phyloP scores from a whole-genome alignment of 2,888 invertebrate genomes.

The Teleogryllus oceanicus region DNA sequence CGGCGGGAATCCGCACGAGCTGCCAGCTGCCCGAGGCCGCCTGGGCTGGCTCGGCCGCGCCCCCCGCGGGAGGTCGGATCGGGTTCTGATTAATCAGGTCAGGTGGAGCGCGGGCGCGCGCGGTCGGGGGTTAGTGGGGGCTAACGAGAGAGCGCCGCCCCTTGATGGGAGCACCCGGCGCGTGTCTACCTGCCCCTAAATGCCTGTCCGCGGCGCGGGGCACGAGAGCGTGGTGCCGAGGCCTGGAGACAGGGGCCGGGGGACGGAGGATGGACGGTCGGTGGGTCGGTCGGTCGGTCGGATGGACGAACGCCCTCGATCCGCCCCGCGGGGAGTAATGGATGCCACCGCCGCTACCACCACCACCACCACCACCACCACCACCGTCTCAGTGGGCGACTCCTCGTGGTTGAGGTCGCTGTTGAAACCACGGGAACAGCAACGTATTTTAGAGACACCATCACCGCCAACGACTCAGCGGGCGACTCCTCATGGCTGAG shows the following conservation, averaged over 20 bases:
- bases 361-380: no score
- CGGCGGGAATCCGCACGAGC: not conserved
- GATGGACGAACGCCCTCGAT: no score
- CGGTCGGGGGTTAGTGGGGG: not conserved
- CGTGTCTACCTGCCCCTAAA: slow-evolving; percentile 18
- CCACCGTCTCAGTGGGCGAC: no score
- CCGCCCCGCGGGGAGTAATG: no score
- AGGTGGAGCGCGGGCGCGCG: not conserved
- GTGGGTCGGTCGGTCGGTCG: no score
- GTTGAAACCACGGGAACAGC: no score
- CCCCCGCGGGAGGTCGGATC: not conserved
- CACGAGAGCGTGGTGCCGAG: not conserved
- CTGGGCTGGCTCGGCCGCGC: not conserved
- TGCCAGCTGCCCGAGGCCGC: not conserved
- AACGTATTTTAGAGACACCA: no score
- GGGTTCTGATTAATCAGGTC: slow-evolving; percentile 18
- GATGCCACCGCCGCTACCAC: no score
- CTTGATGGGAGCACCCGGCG: not conserved
- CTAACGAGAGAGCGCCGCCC: slow-evolving; percentile 9
- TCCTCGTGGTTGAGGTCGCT: no score
- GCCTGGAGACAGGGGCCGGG: not conserved
- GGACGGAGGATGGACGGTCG: no score
- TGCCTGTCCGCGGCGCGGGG: not conserved
- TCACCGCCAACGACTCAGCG: no score
- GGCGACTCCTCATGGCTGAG: no score